A percentile compares a stretch with the other conserved stretches of the same genome.
Evolutionary conservation across 1,140 invertebrate species (phyloP).

Genomic region (Hydropsyche tenuis): DNA sequence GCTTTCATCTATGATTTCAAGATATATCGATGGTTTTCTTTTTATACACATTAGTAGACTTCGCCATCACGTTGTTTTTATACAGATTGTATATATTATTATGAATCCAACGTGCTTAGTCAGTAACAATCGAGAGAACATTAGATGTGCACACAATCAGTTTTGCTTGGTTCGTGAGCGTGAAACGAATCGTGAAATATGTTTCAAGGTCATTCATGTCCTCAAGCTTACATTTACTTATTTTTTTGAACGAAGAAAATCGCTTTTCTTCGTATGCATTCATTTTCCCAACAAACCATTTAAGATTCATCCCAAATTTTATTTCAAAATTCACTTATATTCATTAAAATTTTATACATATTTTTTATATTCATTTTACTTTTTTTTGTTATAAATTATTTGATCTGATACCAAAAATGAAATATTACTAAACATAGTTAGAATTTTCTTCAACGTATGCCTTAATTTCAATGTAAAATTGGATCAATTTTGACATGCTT

Average conservation of each 20-base stretch:
- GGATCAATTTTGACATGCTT: no score
- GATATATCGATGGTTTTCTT: background rate
- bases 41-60: background rate
- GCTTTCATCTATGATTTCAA: background rate
- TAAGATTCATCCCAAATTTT: no score
- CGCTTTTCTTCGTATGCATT: background rate
- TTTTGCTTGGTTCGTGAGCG: conserved; percentile 15
- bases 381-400: no score
- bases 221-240: background rate
- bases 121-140: background rate
- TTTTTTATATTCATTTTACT: no score
- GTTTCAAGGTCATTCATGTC: conserved; percentile 22
- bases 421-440: no score
- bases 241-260: background rate
- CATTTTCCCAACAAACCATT: no score
- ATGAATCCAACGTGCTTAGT: background rate
- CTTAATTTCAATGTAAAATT: no score
- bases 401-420: no score
- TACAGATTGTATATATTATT: background rate
- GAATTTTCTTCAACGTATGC: no score
- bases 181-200: conserved; percentile 26
- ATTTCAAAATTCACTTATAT: background rate
- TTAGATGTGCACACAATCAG: conserved; percentile 13
- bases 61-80: background rate
- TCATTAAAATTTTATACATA: no score